Evolutionary conservation across 2,888 invertebrate genomes (phyloP).

Genomic region (Lycia hirtaria): DNA sequence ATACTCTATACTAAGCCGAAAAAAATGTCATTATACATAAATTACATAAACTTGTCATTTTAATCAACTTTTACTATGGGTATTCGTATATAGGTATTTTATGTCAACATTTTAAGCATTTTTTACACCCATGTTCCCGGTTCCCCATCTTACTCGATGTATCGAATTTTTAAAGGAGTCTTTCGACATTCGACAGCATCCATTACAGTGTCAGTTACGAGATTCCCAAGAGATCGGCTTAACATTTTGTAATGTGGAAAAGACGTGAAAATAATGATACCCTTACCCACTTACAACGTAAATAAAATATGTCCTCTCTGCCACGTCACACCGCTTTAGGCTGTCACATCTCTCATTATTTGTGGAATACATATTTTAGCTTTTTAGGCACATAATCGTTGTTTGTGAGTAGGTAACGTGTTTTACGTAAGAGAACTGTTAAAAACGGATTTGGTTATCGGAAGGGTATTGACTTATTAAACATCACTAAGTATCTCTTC

Average conservation of each 20-base stretch:
- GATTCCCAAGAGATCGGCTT: constrained; percentile 30
- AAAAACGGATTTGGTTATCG: constrained; percentile 10
- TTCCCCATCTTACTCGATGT: constrained; percentile 33
- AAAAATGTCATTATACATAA: too few species aligned
- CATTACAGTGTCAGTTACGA: constrained; percentile 49
- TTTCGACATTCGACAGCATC: constrained; percentile 33
- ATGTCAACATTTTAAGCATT: background rate
- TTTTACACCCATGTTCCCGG: background rate
- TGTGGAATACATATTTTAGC: too few species aligned
- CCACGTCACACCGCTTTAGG: constrained; percentile 1
- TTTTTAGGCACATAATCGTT: too few species aligned
- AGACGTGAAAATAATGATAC: constrained; percentile 11
- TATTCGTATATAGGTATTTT: too few species aligned
- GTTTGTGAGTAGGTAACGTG: too few species aligned
- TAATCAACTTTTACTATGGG: too few species aligned
- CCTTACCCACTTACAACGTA: background rate
- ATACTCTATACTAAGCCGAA: too few species aligned
- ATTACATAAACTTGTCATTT: too few species aligned
- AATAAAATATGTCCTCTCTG: background rate
- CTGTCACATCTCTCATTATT: too few species aligned
- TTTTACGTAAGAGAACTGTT: too few species aligned
- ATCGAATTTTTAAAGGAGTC: constrained; percentile 45
- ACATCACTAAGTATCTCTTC: too few species aligned
- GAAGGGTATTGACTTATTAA: background rate
- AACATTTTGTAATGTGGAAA: constrained; percentile 21